Conservation (phyloP, 2,797 vertebrate species). For the Galago senegalensis region DNA sequence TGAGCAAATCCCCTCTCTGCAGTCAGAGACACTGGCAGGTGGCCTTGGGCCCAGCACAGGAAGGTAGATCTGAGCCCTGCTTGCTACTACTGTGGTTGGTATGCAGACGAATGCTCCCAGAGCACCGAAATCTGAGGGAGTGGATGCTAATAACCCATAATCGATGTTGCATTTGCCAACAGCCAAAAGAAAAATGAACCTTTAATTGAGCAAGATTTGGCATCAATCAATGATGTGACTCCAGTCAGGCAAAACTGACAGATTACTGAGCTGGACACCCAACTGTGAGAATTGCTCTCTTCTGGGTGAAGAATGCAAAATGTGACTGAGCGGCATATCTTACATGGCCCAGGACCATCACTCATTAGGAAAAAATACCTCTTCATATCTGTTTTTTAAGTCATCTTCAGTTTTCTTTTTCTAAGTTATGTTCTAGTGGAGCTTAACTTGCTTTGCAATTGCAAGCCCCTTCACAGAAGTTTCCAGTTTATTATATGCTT, state of each 20-base stretch:
- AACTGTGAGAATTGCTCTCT: constrained; percentile 68
- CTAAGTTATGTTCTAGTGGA: constrained; percentile 30
- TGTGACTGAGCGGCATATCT: background rate
- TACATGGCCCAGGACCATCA: background rate
- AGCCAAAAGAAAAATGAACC: constrained; percentile 79
- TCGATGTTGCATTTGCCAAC: constrained; percentile 74
- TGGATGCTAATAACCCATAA: constrained; percentile 79
- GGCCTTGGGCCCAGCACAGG: constrained; percentile 22
- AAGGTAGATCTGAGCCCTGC: background rate
- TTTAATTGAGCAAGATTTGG: constrained; percentile 84
- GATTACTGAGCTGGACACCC: constrained; percentile 66
- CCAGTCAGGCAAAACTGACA: constrained; percentile 71
- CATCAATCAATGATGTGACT: constrained; percentile 81
- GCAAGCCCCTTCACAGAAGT: constrained; percentile 21
- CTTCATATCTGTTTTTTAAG: constrained; percentile 6
- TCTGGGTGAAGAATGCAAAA: constrained; percentile 25
- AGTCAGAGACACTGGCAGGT: background rate
- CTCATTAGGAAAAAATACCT: constrained; percentile 39
- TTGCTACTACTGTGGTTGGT: background rate
- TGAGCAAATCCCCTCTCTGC: background rate
- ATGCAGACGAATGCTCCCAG: constrained; percentile 35
- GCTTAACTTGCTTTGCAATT: constrained; percentile 9
- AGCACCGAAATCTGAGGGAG: background rate
- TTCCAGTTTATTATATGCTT: background rate
- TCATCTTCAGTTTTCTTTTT: constrained; percentile 46